Evolutionary conservation across 2,888 invertebrate genomes (phyloP).

Genomic region (Melipona beecheii): DNA sequence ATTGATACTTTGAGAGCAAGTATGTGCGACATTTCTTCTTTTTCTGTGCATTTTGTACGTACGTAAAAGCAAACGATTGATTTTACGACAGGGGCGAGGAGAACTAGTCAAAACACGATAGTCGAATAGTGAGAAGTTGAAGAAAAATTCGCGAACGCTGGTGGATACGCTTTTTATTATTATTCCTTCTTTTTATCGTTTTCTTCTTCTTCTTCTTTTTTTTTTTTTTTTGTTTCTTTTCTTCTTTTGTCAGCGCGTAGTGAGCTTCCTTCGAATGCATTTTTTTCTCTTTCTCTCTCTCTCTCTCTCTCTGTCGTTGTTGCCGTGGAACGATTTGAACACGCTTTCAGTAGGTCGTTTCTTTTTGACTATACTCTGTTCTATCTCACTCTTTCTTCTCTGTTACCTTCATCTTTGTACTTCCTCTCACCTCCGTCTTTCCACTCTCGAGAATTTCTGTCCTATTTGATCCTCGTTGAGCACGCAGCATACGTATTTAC

Average conservation of each 20-base stretch:
- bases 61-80: slow-evolving; percentile 16
- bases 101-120: slow-evolving; percentile 59
- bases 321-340: slow-evolving; percentile 59
- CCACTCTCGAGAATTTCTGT: neutral
- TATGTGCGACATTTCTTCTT: slow-evolving; percentile 18
- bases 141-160: slow-evolving; percentile 43
- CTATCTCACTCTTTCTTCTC: slow-evolving; percentile 31
- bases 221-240: neutral
- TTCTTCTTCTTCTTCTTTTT: neutral
- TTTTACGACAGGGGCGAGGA: slow-evolving; percentile 62
- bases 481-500: slow-evolving; percentile 41
- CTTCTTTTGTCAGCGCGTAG: slow-evolving; percentile 52
- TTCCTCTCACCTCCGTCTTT: slow-evolving; percentile 15
- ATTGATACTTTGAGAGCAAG: slow-evolving; percentile 17
- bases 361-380: slow-evolving; percentile 27
- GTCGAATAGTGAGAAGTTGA: slow-evolving; percentile 58
- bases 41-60: slow-evolving; percentile 62
- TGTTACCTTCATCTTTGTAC: slow-evolving; percentile 18
- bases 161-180: slow-evolving; percentile 50
- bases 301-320: slow-evolving; percentile 54
- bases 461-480: neutral
- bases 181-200: too few relatives aligned
- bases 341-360: slow-evolving; percentile 61
- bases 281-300: slow-evolving; percentile 36
- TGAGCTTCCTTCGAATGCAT: slow-evolving; percentile 74